Conservation (phyloP, 2,797 vertebrate genomes). For the Bufotes viridis region DNA sequence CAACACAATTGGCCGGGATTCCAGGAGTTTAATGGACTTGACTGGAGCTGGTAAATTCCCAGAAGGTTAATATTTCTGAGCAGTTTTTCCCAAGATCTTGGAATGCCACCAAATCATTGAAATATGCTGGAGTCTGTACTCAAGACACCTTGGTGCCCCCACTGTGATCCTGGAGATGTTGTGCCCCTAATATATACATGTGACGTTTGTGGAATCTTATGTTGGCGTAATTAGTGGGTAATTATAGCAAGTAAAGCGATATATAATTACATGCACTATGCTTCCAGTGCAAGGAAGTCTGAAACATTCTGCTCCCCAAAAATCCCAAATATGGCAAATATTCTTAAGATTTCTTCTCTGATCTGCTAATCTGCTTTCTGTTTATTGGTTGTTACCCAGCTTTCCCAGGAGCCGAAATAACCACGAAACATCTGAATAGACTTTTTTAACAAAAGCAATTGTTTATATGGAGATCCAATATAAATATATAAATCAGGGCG, state of each 20-base stretch:
- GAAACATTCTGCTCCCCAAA: background rate
- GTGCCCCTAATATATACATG: background rate
- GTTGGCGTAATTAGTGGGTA: slow-evolving; percentile 53
- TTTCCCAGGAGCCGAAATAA: no score
- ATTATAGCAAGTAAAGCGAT: slow-evolving; percentile 56
- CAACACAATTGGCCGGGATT: slow-evolving; percentile 48
- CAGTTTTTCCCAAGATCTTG: slow-evolving; percentile 15
- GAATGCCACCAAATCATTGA: background rate
- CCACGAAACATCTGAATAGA: no score
- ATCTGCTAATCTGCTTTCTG: no score
- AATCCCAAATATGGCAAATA: background rate
- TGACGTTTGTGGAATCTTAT: slow-evolving; percentile 43
- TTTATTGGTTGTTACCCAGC: no score
- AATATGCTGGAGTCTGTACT: background rate
- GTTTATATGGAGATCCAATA: no score
- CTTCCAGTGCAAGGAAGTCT: background rate
- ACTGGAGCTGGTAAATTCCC: slow-evolving; percentile 46
- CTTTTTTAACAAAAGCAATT: no score
- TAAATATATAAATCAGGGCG: no score
- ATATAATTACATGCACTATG: slow-evolving; percentile 52
- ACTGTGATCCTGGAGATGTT: background rate
- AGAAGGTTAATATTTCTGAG: slow-evolving; percentile 51
- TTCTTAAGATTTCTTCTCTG: no score
- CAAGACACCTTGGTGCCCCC: background rate
- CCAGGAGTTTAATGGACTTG: slow-evolving; percentile 31